A percentile compares a stretch with the other conserved stretches of the same genome.
phyloP scores from a whole-genome alignment of 2,797 vertebrate genomes.

The Artibeus lituratus region DNA sequence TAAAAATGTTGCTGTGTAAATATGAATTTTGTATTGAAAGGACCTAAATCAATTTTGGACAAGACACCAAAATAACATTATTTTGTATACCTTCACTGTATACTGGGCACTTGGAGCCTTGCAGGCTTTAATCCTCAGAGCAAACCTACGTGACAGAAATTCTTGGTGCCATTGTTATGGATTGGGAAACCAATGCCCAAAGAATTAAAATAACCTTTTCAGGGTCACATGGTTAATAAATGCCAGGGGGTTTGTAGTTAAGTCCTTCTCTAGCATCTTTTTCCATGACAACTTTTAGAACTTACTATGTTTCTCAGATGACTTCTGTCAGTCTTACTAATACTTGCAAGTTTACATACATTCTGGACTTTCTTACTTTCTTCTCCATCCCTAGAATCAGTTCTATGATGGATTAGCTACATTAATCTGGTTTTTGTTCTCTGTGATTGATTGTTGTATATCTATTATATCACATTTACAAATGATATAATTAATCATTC shows the following conservation, averaged over 20 bases:
- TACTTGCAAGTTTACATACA: background rate
- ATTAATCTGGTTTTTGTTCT: slow-evolving; percentile 22
- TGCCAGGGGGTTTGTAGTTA: background rate
- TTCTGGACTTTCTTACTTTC: background rate
- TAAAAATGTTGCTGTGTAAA: background rate
- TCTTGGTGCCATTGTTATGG: background rate
- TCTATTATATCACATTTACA: background rate
- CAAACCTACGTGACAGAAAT: background rate
- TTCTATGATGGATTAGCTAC: background rate
- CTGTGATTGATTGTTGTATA: background rate
- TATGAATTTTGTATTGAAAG: background rate
- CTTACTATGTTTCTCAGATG: background rate
- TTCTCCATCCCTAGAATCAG: background rate
- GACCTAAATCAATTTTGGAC: background rate
- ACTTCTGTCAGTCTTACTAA: background rate
- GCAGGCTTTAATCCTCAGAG: background rate
- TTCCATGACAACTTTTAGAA: background rate
- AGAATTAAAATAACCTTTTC: background rate
- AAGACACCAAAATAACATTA: background rate
- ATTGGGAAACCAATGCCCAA: background rate
- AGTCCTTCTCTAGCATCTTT: background rate
- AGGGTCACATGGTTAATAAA: background rate
- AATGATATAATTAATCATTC: background rate
- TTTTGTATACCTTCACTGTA: background rate
- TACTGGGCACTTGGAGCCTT: background rate